phyloP scores from a whole-genome alignment of 2,888 invertebrate species.

The Troides oblongomaculatus region DNA sequence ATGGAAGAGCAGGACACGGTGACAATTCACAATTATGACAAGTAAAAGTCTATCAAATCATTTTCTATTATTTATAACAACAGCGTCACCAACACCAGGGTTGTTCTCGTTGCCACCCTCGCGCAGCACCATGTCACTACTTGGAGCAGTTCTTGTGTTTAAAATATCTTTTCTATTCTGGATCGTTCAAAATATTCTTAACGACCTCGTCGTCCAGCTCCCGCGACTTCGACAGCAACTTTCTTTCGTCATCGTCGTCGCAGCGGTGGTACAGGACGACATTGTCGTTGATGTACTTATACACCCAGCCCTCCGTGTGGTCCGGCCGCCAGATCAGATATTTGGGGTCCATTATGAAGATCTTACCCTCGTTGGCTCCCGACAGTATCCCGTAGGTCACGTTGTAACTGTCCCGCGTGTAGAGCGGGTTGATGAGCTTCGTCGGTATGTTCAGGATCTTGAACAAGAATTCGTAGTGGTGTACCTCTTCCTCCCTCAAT shows the following conservation, averaged over 20 bases:
- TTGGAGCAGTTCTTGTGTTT: constrained; percentile 3
- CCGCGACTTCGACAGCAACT: constrained; percentile 14
- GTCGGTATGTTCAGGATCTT: constrained; percentile 5
- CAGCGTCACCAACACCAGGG: no score
- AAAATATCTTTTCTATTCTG: neutral
- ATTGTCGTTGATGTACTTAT: constrained; percentile 9
- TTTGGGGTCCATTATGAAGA: constrained; percentile 21
- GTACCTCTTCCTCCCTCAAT: constrained; percentile 1
- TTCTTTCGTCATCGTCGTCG: neutral
- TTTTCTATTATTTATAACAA: no score
- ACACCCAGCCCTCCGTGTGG: constrained; percentile 21
- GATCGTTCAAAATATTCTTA: constrained; percentile 4
- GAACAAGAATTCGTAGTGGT: constrained; percentile 8
- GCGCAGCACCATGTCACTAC: no score
- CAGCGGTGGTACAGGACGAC: constrained; percentile 6
- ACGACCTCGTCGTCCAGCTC: constrained; percentile 6
- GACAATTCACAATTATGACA: no score
- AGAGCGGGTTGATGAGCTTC: constrained; percentile 16
- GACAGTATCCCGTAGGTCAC: constrained; percentile 5
- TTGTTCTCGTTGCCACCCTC: no score
- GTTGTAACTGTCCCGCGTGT: constrained; percentile 9
- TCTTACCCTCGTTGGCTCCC: constrained; percentile 9
- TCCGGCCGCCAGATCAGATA: constrained; percentile 7
- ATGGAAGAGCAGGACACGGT: no score
- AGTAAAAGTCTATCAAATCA: no score